Percentiles rank a stretch among this genome's conserved stretches.
Conservation (phyloP, 2,797 vertebrate genomes). For the Myotis daubentonii region DNA sequence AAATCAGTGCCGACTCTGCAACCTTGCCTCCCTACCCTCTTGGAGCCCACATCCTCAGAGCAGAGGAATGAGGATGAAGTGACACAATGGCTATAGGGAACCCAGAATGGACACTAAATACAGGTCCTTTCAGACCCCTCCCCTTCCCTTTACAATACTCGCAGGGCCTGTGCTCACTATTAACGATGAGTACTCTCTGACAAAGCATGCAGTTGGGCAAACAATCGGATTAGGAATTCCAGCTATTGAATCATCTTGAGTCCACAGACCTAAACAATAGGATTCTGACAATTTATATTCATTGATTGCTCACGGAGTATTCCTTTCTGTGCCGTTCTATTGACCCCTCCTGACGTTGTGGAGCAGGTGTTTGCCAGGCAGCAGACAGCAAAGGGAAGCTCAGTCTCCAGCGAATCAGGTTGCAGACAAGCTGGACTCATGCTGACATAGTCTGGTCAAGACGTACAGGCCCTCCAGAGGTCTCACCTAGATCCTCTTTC, state of each 20-base stretch:
- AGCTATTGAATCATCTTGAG: background rate
- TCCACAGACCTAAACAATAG: background rate
- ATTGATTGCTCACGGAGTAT: background rate
- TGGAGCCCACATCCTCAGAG: background rate
- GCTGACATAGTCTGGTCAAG: background rate
- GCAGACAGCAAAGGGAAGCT: background rate
- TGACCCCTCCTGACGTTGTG: fast-evolving
- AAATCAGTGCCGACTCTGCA: no score
- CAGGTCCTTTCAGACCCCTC: background rate
- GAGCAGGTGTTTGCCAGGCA: background rate
- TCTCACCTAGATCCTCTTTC: background rate
- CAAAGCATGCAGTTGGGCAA: background rate
- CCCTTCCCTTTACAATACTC: background rate
- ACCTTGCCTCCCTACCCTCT: background rate
- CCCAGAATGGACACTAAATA: background rate
- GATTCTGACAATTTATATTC: background rate
- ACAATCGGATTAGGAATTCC: slow-evolving; percentile 3
- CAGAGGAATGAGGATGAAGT: background rate
- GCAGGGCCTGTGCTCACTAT: background rate
- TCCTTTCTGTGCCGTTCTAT: background rate
- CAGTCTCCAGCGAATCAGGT: background rate
- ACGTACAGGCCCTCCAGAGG: background rate
- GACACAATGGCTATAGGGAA: background rate
- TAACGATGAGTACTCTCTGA: background rate
- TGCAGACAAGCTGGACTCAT: background rate